Percentiles rank a stretch among this genome's conserved stretches.
phyloP scores from a whole-genome alignment of 1,140 invertebrate genomes.

The Samia ricini region DNA sequence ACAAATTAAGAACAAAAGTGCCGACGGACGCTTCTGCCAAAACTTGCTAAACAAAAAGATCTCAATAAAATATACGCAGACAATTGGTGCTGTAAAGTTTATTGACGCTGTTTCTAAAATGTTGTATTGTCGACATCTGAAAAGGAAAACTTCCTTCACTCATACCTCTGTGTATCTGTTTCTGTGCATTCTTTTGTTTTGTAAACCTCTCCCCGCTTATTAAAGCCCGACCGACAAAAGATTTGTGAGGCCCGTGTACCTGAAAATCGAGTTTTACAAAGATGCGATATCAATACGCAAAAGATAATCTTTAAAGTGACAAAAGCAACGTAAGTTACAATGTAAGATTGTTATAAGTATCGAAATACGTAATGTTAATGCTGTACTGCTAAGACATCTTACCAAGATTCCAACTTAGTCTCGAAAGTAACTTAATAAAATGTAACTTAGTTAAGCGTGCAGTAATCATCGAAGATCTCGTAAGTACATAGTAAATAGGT shows the following conservation, averaged over 20 bases:
- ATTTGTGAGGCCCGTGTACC: slow-evolving; percentile 27
- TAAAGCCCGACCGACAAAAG: slow-evolving; percentile 43
- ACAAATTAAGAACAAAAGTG: slow-evolving; percentile 20
- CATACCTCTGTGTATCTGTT: slow-evolving; percentile 22
- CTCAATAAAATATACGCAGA: slow-evolving; percentile 27
- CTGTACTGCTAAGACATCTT: no score
- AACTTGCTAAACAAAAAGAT: slow-evolving; percentile 35
- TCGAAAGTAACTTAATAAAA: no score
- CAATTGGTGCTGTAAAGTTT: slow-evolving; percentile 54
- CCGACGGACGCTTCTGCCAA: slow-evolving; percentile 19
- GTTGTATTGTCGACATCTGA: slow-evolving; percentile 26
- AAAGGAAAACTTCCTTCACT: slow-evolving; percentile 23
- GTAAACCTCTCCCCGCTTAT: slow-evolving; percentile 33
- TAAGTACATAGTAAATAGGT: no score
- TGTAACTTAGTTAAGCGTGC: no score
- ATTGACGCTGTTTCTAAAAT: slow-evolving; percentile 41
- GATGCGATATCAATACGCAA: slow-evolving; percentile 23
- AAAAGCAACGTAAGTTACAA: slow-evolving; percentile 1
- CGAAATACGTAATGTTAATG: background rate
- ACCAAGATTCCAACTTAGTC: no score
- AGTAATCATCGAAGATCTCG: no score
- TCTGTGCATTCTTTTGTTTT: slow-evolving; percentile 28
- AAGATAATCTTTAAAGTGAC: slow-evolving; percentile 12
- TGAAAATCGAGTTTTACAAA: slow-evolving; percentile 21
- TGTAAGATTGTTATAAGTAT: background rate